Percentiles rank a stretch among this genome's conserved stretches.
Conservation (phyloP, 2,888 invertebrate species). For the Cosmorhoe ocellata region DNA sequence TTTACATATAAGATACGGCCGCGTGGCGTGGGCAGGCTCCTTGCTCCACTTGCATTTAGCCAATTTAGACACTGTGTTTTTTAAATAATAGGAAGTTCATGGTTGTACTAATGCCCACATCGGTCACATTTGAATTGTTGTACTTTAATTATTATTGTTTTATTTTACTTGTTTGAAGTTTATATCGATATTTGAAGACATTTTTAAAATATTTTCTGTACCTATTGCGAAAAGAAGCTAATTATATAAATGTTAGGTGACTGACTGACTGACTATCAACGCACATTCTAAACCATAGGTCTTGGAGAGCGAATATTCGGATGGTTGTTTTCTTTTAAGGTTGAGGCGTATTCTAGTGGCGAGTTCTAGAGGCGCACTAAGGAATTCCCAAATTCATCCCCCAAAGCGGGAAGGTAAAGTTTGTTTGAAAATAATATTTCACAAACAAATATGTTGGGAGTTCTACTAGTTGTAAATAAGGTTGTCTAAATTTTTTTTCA, state of each 20-base stretch:
- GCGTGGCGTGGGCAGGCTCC: slow-evolving; percentile 53
- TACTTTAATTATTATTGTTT: slow-evolving; percentile 1
- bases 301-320: no score
- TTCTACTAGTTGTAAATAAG: slow-evolving; percentile 20
- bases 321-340: no score
- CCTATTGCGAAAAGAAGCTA: slow-evolving; percentile 14
- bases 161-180: slow-evolving; percentile 1
- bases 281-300: no score
- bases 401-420: no score
- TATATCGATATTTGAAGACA: slow-evolving; percentile 11
- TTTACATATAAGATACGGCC: slow-evolving; percentile 76
- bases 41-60: slow-evolving; percentile 58
- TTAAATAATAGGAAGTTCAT: slow-evolving; percentile 41
- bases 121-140: slow-evolving; percentile 1
- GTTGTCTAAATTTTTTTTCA: slow-evolving; percentile 20
- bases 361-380: no score
- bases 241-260: no score
- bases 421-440: no score
- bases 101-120: slow-evolving; percentile 8
- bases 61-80: slow-evolving; percentile 38
- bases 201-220: slow-evolving; percentile 15
- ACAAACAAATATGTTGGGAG: no score
- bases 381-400: no score
- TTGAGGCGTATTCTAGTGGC: no score
- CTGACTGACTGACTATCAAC: no score